Conservation (phyloP, 2,797 vertebrate genomes). For the Neostethus bicornis region DNA sequence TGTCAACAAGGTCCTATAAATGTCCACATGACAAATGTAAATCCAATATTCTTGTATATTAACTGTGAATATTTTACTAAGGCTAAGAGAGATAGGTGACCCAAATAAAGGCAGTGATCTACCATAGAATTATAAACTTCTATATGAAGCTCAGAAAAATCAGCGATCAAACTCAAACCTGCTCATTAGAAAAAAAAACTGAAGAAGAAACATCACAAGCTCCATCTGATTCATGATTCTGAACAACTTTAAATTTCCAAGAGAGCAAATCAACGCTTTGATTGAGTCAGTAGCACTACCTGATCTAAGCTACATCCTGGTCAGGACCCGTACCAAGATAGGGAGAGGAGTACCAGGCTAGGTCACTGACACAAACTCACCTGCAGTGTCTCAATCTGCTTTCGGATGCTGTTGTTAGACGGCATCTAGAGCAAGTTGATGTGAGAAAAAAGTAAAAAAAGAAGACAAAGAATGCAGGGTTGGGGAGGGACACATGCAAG, state of each 20-base stretch:
- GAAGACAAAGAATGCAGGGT: conserved; percentile 72
- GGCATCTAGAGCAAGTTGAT: conserved; percentile 98
- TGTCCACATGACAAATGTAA: not conserved
- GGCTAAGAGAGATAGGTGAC: not conserved
- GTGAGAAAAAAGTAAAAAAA: conserved; percentile 69
- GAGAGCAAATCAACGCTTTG: conserved; percentile 10
- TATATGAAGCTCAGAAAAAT: conserved; percentile 11
- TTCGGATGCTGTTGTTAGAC: conserved; percentile 99
- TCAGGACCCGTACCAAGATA: conserved; percentile 19
- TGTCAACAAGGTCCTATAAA: not conserved
- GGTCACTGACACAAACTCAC: conserved; percentile 84
- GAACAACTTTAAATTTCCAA: conserved; percentile 6
- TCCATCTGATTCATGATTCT: not conserved
- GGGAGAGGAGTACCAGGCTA: conserved; percentile 37
- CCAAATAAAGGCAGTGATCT: not conserved
- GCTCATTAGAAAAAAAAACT: conserved; percentile 15
- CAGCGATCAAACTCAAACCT: conserved; percentile 27
- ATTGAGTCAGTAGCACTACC: conserved; percentile 1
- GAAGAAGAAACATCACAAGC: conserved; percentile 18
- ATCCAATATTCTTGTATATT: not conserved
- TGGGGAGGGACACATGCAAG: conserved; percentile 90
- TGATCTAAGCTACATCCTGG: conserved; percentile 14
- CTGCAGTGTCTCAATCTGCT: conserved; percentile 99
- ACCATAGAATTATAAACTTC: not conserved
- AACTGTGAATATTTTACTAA: not conserved